Evolutionary conservation across 2,797 vertebrate species (phyloP).

Genomic region (Myioborus miniatus): DNA sequence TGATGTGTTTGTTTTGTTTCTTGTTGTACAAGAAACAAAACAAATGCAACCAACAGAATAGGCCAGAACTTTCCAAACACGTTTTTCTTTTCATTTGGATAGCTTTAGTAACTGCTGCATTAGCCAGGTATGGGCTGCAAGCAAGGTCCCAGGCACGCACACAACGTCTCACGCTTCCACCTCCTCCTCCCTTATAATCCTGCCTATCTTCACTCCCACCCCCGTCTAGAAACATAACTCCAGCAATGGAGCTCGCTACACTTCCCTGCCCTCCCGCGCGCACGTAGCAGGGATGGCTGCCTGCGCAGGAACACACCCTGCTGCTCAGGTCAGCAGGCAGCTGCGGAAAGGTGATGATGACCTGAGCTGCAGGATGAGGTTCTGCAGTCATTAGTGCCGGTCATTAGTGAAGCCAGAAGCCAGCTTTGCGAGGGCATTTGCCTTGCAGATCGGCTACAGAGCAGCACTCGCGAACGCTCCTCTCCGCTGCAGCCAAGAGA

Average conservation of each 20-base stretch:
- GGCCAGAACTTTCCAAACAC: neutral
- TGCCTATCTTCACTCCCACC: neutral
- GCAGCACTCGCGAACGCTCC: accelerated
- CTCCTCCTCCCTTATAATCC: neutral
- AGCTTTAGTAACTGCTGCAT: neutral
- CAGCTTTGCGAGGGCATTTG: neutral
- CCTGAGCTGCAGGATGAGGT: neutral
- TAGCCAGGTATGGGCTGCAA: neutral
- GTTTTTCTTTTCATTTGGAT: neutral
- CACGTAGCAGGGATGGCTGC: neutral
- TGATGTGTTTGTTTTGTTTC: neutral
- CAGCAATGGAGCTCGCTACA: accelerated
- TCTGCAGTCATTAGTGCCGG: accelerated
- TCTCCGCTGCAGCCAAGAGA: neutral
- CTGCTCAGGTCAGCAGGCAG: neutral
- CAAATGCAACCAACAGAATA: neutral
- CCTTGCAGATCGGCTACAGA: neutral
- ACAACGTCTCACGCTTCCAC: neutral
- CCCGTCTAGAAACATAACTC: neutral
- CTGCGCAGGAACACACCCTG: neutral
- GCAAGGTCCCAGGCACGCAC: neutral
- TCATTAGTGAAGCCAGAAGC: neutral
- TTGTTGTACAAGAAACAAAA: neutral
- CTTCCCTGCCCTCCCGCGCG: neutral
- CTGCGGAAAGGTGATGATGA: accelerated